phyloP scores from a whole-genome alignment of 2,113 vertebrate genomes.

The Mugil cephalus region DNA sequence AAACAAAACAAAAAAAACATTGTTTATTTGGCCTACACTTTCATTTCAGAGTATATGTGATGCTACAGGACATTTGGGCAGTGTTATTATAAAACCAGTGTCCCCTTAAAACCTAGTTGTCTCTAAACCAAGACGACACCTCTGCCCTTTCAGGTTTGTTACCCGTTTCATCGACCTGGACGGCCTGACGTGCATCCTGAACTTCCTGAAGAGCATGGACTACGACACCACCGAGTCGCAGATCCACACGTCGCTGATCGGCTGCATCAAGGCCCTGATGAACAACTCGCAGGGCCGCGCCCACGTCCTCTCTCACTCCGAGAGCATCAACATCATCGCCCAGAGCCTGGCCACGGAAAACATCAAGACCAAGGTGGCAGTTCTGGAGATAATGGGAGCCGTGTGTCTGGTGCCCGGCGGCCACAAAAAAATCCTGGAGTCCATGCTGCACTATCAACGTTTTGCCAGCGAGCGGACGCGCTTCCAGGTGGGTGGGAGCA shows the following conservation, averaged over 20 bases:
- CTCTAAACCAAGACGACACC: not conserved
- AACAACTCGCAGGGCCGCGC: conserved; percentile 99
- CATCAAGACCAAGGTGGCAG: conserved; percentile 98
- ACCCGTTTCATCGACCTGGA: conserved; percentile 98
- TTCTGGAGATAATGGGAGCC: conserved; percentile 99
- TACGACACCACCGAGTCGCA: conserved; percentile 97
- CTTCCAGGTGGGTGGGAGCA: conserved; percentile 90
- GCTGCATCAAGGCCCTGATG: conserved; percentile 99
- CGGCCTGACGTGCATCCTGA: conserved; percentile 95
- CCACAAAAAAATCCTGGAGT: conserved; percentile 96
- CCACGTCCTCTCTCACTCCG: conserved; percentile 94
- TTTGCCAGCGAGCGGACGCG: conserved; percentile 95
- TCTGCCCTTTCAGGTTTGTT: conserved; percentile 89
- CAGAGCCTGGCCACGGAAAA: conserved; percentile 99
- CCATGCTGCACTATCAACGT: conserved; percentile 98
- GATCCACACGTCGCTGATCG: conserved; percentile 99
- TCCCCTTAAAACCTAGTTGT: not conserved
- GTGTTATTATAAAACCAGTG: not conserved
- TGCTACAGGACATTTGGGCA: not conserved
- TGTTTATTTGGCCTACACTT: too few relatives aligned
- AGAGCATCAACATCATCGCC: conserved; percentile 98
- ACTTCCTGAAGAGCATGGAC: conserved; percentile 99
- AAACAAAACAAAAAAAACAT: too few relatives aligned
- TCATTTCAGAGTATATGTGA: not conserved
- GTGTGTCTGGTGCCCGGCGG: conserved; percentile 98